A percentile compares a stretch with the other conserved stretches of the same genome.
Conservation (phyloP, 2,888 invertebrate species). For the Hololepta plana region DNA sequence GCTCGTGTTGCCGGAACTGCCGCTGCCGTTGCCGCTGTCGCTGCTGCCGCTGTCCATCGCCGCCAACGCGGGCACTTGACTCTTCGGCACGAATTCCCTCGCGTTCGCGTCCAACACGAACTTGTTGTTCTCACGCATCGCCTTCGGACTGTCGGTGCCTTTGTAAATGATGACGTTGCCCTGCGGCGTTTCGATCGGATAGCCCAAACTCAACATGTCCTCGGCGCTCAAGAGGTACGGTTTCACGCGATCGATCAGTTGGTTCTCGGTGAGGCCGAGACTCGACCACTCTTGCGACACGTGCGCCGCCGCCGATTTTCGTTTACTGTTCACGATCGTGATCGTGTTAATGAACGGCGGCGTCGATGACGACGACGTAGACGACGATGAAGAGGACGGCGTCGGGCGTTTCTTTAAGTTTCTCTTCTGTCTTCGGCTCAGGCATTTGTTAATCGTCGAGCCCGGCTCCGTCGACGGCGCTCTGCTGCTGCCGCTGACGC, state of each 20-base stretch:
- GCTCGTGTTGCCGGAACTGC: constrained; percentile 29
- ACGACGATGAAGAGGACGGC: too few relatives aligned
- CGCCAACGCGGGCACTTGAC: constrained; percentile 4
- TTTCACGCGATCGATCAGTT: too few relatives aligned
- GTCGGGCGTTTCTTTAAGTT: constrained; percentile 9
- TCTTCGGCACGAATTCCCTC: constrained; percentile 41
- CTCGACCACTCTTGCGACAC: too few relatives aligned
- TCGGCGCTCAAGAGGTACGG: constrained; percentile 42
- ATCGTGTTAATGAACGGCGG: too few relatives aligned
- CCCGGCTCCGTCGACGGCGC: background rate
- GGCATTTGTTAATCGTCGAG: constrained; percentile 5
- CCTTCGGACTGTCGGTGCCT: constrained; percentile 8
- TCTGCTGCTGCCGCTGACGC: too few relatives aligned
- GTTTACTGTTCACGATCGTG: too few relatives aligned
- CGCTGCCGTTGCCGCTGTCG: constrained; percentile 11
- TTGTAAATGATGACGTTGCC: constrained; percentile 46
- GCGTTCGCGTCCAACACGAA: constrained; percentile 43
- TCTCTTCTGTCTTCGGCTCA: constrained; percentile 15
- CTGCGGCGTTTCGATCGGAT: constrained; percentile 51
- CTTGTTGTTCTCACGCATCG: constrained; percentile 10
- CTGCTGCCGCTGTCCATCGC: constrained; percentile 19
- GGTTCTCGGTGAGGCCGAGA: too few relatives aligned
- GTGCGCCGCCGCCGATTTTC: too few relatives aligned
- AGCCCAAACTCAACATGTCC: constrained; percentile 48
- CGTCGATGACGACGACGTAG: background rate